Evolutionary conservation across 2,888 invertebrate genomes (phyloP).

Genomic region (Philaethria dido): DNA sequence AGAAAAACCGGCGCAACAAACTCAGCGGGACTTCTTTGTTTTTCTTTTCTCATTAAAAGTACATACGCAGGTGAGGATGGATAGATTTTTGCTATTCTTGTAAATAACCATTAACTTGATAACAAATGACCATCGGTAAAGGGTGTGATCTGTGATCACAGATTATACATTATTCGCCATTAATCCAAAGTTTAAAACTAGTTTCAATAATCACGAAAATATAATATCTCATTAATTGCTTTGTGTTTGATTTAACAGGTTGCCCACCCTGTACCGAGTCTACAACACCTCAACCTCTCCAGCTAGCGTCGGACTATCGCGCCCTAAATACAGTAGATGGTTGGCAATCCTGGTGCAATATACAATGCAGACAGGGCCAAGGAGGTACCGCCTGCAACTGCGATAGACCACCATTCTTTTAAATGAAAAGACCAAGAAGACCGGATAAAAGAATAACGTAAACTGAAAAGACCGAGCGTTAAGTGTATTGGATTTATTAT

Average conservation of each 20-base stretch:
- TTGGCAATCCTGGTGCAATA: conserved; percentile 87
- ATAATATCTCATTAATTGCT: neutral
- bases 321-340: conserved; percentile 67
- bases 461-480: conserved; percentile 1
- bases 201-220: no score
- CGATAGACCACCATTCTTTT: conserved; percentile 86
- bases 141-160: no score
- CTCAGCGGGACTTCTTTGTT: no score
- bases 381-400: conserved; percentile 91
- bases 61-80: no score
- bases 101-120: no score
- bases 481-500: neutral
- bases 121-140: no score
- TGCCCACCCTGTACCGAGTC: conserved; percentile 70
- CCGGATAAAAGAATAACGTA: conserved; percentile 14
- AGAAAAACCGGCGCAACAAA: no score
- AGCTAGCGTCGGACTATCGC: conserved; percentile 40
- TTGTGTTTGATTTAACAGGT: conserved; percentile 51
- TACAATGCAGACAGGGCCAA: conserved; percentile 86
- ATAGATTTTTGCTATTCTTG: no score
- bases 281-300: conserved; percentile 35
- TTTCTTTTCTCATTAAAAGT: no score
- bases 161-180: no score
- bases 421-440: conserved; percentile 41
- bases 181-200: no score